A percentile compares a stretch with the other conserved stretches of the same genome.
Conservation (phyloP, 2,113 vertebrate genomes). For the Aptenodytes patagonicus region DNA sequence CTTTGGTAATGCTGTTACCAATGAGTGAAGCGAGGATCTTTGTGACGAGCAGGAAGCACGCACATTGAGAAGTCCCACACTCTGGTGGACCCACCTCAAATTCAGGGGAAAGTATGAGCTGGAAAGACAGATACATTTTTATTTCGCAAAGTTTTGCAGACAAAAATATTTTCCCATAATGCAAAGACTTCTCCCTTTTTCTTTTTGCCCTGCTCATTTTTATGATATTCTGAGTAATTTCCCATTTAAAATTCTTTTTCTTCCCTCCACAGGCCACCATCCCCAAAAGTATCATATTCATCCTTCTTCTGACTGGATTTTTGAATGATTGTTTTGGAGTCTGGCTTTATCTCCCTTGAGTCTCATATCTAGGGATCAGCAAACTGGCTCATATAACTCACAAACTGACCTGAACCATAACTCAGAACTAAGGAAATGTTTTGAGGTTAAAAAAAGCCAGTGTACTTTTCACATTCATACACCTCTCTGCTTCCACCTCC, state of each 20-base stretch:
- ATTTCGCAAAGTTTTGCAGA: background rate
- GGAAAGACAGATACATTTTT: background rate
- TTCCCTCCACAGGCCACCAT: conserved; percentile 40
- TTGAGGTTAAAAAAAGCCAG: background rate
- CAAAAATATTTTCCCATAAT: background rate
- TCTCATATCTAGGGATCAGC: conserved; percentile 54
- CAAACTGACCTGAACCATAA: conserved; percentile 40
- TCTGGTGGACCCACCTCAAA: background rate
- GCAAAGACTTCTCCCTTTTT: background rate
- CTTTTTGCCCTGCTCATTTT: background rate
- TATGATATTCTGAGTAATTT: conserved; percentile 45
- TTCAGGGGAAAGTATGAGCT: background rate
- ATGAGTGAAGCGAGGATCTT: background rate
- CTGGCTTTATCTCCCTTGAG: conserved; percentile 53
- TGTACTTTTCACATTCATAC: background rate
- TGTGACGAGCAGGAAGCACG: background rate
- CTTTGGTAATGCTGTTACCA: background rate
- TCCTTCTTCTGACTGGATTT: conserved; percentile 44
- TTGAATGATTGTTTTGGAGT: conserved; percentile 62
- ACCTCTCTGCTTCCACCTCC: background rate
- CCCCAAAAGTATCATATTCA: conserved; percentile 58
- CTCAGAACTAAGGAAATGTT: conserved; percentile 41
- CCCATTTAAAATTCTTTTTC: conserved; percentile 39
- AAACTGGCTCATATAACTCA: conserved; percentile 52
- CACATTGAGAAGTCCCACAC: background rate